A percentile compares a stretch with the other conserved stretches of the same genome.
These are phyloP conservation scores for Metalampra italica DNA, from an alignment of 2,888 invertebrate genomes.

Conservation along the genomic window DNA sequence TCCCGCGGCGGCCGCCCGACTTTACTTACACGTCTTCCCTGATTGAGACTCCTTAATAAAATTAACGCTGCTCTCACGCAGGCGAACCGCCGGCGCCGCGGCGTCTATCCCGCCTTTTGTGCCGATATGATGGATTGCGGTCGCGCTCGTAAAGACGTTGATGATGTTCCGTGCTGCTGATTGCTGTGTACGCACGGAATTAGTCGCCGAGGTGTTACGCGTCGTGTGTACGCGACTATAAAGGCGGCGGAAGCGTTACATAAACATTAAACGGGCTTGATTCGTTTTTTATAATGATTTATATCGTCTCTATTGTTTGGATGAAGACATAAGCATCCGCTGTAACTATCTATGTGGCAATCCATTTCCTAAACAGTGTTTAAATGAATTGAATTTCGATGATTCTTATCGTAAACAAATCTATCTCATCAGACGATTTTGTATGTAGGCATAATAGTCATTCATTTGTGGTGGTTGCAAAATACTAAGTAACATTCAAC, in stretches of 20 bases:
- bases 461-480: no score
- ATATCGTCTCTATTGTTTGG: conserved; percentile 42
- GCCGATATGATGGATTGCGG: conserved; percentile 75
- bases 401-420: not conserved
- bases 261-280: conserved; percentile 52
- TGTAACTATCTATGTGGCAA: not conserved
- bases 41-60: conserved; percentile 76
- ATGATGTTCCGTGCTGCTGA: conserved; percentile 65
- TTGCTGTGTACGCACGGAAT: conserved; percentile 64
- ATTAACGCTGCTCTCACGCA: conserved; percentile 71
- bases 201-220: conserved; percentile 36
- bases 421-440: no score
- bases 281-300: conserved; percentile 62
- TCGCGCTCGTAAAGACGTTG: conserved; percentile 62
- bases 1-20: conserved; percentile 63
- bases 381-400: conserved; percentile 36
- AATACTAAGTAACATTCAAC: no score
- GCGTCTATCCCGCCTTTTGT: conserved; percentile 69
- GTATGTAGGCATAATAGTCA: no score
- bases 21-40: conserved; percentile 64
- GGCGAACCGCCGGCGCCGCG: conserved; percentile 60
- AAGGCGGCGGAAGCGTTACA: conserved; percentile 45
- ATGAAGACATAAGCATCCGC: conserved; percentile 30
- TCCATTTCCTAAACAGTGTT: conserved; percentile 16
- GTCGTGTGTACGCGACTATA: conserved; percentile 16